phyloP scores from a whole-genome alignment of 2,797 vertebrate species.

The Lithobates pipiens region DNA sequence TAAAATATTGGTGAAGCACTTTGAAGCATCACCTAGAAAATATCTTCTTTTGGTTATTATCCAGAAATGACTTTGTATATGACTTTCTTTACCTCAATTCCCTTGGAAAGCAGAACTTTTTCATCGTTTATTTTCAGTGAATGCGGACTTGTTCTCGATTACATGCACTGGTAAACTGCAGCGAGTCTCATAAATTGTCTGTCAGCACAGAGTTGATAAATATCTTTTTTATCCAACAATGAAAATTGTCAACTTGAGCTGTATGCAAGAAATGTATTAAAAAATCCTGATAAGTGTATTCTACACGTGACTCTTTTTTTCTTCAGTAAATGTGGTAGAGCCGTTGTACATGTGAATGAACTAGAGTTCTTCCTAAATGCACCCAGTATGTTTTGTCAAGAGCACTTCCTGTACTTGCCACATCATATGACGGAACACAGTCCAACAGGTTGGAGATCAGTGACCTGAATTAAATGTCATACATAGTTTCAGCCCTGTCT shows the following conservation, averaged over 20 bases:
- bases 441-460: neutral
- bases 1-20: too few species aligned
- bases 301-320: neutral
- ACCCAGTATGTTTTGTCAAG: too few species aligned
- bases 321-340: too few species aligned
- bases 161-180: conserved; percentile 9
- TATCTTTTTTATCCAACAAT: neutral
- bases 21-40: neutral
- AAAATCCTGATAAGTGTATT: neutral
- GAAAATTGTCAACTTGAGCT: neutral
- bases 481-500: neutral
- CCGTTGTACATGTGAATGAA: too few species aligned
- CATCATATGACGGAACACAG: too few species aligned
- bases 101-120: neutral
- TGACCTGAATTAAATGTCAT: neutral
- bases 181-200: conserved; percentile 3
- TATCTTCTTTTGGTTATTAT: neutral
- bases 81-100: neutral
- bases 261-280: neutral
- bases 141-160: neutral
- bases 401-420: too few species aligned
- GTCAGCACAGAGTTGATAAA: neutral
- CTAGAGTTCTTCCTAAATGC: too few species aligned
- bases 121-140: neutral
- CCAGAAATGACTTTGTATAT: neutral